These are phyloP conservation scores for Drosophila ambigua DNA, from an alignment of 1,140 invertebrate species.

Conservation along the genomic window DNA sequence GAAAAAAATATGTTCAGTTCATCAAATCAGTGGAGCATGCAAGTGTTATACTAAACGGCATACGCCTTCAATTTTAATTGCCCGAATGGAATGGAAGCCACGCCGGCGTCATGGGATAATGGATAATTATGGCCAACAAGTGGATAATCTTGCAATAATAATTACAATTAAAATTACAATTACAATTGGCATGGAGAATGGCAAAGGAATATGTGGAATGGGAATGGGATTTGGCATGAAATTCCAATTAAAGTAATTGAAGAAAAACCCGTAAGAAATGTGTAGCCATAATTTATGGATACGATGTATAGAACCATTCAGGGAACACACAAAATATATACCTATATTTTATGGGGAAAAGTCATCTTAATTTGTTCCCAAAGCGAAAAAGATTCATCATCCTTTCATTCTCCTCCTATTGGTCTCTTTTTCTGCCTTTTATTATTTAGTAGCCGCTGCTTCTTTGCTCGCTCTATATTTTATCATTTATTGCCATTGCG, in stretches of 20 bases:
- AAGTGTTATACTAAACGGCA: slow-evolving; percentile 61
- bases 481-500: slow-evolving; percentile 53
- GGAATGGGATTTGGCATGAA: slow-evolving; percentile 11
- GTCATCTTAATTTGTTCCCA: neutral
- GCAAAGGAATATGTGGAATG: neutral
- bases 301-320: slow-evolving; percentile 14
- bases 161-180: slow-evolving; percentile 20
- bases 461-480: neutral
- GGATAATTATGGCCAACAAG: slow-evolving; percentile 32
- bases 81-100: slow-evolving; percentile 12
- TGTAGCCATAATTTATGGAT: slow-evolving; percentile 1
- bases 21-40: slow-evolving; percentile 68
- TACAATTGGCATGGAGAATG: slow-evolving; percentile 3
- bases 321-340: neutral
- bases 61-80: slow-evolving; percentile 30
- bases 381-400: slow-evolving; percentile 12
- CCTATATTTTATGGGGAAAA: neutral
- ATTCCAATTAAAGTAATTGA: slow-evolving; percentile 53
- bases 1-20: slow-evolving; percentile 19
- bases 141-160: slow-evolving; percentile 20
- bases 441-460: too few relatives aligned
- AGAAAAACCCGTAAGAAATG: slow-evolving; percentile 31
- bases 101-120: slow-evolving; percentile 30
- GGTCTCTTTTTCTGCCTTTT: neutral
- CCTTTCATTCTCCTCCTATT: neutral